Conservation (phyloP, 2,113 vertebrate genomes). For the Plestiodon gilberti region DNA sequence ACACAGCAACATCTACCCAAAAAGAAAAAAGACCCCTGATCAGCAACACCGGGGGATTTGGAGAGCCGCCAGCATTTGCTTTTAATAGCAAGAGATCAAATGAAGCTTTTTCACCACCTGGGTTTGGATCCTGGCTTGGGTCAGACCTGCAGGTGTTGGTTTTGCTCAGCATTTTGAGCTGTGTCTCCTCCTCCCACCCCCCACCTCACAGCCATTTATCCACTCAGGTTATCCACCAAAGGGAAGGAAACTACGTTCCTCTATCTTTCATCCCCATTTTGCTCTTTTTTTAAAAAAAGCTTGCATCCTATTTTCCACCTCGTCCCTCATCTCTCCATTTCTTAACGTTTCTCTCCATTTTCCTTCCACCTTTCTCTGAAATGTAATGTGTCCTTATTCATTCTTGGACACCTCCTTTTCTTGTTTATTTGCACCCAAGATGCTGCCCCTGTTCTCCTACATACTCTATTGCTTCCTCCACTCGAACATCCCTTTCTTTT, state of each 20-base stretch:
- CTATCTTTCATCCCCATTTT: background rate
- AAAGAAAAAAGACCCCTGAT: background rate
- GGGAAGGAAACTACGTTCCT: background rate
- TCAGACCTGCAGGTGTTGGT: slow-evolving; percentile 19
- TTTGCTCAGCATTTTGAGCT: background rate
- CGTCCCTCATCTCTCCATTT: slow-evolving; percentile 13
- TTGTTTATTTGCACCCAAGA: slow-evolving; percentile 19
- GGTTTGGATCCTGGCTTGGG: slow-evolving; percentile 7
- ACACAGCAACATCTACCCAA: slow-evolving; percentile 12
- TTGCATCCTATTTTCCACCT: background rate
- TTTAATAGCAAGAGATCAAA: slow-evolving; percentile 53
- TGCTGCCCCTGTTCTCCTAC: slow-evolving; percentile 13
- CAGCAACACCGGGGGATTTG: slow-evolving; percentile 33
- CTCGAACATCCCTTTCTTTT: background rate
- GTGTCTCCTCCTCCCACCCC: background rate
- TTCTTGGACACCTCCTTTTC: slow-evolving; percentile 49
- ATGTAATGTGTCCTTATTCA: slow-evolving; percentile 43
- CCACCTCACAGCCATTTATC: background rate
- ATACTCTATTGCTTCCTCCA: background rate
- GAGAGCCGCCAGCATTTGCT: slow-evolving; percentile 26
- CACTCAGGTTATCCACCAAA: background rate
- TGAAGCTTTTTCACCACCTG: slow-evolving; percentile 25
- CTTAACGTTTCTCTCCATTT: background rate
- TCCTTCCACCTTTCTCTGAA: background rate
- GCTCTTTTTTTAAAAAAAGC: background rate